Percentiles rank a stretch among this genome's conserved stretches.
Conservation (phyloP, 2,797 vertebrate genomes). For the Anableps anableps region DNA sequence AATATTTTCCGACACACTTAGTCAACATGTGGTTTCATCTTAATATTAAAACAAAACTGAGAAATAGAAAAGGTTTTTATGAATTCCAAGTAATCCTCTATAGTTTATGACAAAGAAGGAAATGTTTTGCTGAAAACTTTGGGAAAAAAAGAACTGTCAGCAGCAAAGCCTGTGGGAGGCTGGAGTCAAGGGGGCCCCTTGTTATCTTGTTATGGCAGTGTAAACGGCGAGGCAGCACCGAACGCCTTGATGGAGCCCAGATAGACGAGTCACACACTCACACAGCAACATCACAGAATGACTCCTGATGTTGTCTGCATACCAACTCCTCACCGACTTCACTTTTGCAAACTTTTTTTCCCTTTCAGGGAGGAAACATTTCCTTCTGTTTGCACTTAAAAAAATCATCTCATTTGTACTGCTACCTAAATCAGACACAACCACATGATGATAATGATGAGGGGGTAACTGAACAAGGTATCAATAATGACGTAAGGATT, state of each 20-base stretch:
- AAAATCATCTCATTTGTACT: constrained; percentile 10
- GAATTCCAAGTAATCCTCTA: constrained; percentile 32
- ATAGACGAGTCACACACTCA: constrained; percentile 65
- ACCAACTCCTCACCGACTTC: constrained; percentile 56
- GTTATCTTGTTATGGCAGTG: constrained; percentile 78
- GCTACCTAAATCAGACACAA: constrained; percentile 1
- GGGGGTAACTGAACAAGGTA: neutral
- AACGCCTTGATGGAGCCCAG: constrained; percentile 74
- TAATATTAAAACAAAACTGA: neutral
- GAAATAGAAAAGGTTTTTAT: neutral
- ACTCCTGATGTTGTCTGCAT: constrained; percentile 54
- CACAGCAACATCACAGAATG: constrained; percentile 55
- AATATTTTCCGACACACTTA: neutral
- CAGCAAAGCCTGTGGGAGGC: constrained; percentile 68
- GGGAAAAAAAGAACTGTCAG: constrained; percentile 47
- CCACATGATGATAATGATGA: neutral
- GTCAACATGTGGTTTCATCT: constrained; percentile 1
- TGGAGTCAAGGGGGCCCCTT: constrained; percentile 70
- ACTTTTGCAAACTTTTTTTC: constrained; percentile 55
- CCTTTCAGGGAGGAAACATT: constrained; percentile 30
- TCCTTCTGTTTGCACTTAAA: constrained; percentile 30
- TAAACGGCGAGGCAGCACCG: constrained; percentile 68
- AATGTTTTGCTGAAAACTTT: constrained; percentile 54
- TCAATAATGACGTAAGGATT: neutral
- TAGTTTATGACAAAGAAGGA: constrained; percentile 52